Percentiles rank a stretch among this genome's conserved stretches.
These are phyloP conservation scores for Microtus richardsoni DNA, from an alignment of 2,113 vertebrate genomes.

Conservation along the genomic window DNA sequence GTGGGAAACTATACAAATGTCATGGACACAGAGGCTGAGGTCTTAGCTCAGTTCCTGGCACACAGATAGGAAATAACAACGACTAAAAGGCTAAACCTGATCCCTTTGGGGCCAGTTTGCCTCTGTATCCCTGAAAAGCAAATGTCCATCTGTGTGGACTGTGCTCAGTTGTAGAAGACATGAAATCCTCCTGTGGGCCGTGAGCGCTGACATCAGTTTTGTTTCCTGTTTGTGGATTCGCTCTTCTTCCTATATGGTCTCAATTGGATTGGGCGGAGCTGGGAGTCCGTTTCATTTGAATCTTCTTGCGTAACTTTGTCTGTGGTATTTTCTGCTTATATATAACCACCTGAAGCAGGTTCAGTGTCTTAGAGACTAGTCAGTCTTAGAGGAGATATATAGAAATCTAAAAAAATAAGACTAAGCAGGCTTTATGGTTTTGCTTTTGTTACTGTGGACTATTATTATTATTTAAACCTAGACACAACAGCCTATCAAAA, in stretches of 20 bases:
- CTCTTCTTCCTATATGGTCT: constrained; percentile 29
- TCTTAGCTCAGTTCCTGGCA: background rate
- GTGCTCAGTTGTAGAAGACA: background rate
- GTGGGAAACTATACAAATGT: background rate
- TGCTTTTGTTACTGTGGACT: background rate
- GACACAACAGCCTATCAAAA: constrained; percentile 5
- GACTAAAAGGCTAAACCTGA: background rate
- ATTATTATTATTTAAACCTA: background rate
- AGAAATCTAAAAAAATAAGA: constrained; percentile 35
- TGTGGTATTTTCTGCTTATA: constrained; percentile 18
- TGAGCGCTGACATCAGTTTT: constrained; percentile 18
- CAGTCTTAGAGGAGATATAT: background rate
- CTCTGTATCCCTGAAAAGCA: background rate
- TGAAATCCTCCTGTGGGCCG: background rate
- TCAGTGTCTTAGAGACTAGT: constrained; percentile 18
- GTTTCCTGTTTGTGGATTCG: background rate
- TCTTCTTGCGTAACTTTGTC: background rate
- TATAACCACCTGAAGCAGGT: constrained; percentile 38
- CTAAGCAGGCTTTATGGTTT: background rate
- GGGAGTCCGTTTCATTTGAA: background rate
- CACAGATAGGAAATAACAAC: background rate
- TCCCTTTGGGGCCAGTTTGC: background rate
- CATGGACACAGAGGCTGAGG: background rate
- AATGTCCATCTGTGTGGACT: background rate
- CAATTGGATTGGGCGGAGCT: constrained; percentile 28